Percentiles rank a stretch among this genome's conserved stretches.
These are phyloP conservation scores for Neria commutata DNA, from an alignment of 2,888 invertebrate genomes.

Conservation along the genomic window DNA sequence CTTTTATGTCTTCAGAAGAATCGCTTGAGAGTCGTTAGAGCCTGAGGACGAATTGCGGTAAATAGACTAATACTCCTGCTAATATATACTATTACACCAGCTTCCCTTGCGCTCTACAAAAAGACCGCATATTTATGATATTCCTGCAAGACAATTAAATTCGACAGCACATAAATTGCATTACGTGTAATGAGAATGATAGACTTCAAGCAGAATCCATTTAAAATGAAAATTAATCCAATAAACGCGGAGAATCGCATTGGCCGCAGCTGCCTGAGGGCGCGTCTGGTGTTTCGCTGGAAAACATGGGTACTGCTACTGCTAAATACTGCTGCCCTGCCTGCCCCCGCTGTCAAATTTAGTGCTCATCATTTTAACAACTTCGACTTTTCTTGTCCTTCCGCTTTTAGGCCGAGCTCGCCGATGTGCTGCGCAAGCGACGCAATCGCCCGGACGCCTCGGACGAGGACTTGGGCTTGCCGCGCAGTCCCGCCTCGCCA, in stretches of 20 bases:
- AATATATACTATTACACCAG: neutral
- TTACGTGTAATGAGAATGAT: constrained; percentile 44
- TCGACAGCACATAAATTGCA: neutral
- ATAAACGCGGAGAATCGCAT: constrained; percentile 48
- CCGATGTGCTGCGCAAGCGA: constrained; percentile 72
- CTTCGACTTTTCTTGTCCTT: too few species aligned
- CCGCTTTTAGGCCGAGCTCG: constrained; percentile 72
- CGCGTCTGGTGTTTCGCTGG: constrained; percentile 58
- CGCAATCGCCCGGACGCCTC: constrained; percentile 74
- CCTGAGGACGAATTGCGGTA: too few species aligned
- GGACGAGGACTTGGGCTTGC: constrained; percentile 77
- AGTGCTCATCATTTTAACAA: too few species aligned
- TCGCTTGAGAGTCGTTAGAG: too few species aligned
- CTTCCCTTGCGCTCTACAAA: neutral
- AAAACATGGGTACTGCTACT: constrained; percentile 56
- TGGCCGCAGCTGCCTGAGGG: constrained; percentile 54
- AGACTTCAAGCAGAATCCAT: constrained; percentile 57
- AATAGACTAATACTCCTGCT: too few species aligned
- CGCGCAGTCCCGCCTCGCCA: constrained; percentile 76
- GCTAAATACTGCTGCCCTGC: neutral
- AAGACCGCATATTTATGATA: constrained; percentile 8
- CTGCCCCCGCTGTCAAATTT: neutral
- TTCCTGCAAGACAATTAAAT: neutral
- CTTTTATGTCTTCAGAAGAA: too few species aligned
- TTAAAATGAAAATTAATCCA: constrained; percentile 56